Evolutionary conservation across 2,113 vertebrate genomes (phyloP).

Genomic region (Aythya baeri): DNA sequence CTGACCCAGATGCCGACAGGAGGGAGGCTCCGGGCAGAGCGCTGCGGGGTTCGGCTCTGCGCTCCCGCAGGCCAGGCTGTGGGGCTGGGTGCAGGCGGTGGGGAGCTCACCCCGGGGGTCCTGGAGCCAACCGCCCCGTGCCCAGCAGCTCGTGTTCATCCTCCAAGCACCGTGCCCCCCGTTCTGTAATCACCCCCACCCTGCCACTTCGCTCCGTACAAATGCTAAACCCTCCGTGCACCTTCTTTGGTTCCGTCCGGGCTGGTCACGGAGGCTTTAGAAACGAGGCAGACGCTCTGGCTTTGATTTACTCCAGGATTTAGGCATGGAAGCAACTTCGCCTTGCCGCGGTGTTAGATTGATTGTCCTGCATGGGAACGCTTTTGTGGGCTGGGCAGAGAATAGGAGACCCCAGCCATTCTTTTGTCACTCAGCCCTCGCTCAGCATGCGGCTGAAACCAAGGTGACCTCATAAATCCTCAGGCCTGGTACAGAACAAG

Average conservation of each 20-base stretch:
- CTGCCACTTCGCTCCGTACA: background rate
- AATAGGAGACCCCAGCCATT: background rate
- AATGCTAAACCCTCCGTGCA: no score
- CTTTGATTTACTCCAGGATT: accelerated
- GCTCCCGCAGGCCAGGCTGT: background rate
- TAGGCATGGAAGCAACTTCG: background rate
- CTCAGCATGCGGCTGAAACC: background rate
- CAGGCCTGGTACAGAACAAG: background rate
- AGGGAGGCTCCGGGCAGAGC: background rate
- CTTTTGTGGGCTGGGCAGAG: no score
- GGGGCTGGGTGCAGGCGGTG: background rate
- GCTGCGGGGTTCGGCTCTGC: no score
- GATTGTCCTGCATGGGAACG: accelerated
- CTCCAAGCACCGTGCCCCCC: no score
- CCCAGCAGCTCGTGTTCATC: no score
- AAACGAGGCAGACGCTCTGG: accelerated
- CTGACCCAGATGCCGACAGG: background rate
- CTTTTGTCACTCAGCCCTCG: background rate
- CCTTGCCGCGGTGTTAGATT: background rate
- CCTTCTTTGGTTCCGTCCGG: background rate
- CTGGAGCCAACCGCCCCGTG: no score
- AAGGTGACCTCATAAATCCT: accelerated
- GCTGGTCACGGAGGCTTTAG: background rate
- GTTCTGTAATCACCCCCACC: background rate
- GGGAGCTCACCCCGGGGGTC: background rate